A percentile compares a stretch with the other conserved stretches of the same genome.
These are phyloP conservation scores for Scopus umbretta DNA, from an alignment of 2,113 vertebrate genomes.

Conservation along the genomic window DNA sequence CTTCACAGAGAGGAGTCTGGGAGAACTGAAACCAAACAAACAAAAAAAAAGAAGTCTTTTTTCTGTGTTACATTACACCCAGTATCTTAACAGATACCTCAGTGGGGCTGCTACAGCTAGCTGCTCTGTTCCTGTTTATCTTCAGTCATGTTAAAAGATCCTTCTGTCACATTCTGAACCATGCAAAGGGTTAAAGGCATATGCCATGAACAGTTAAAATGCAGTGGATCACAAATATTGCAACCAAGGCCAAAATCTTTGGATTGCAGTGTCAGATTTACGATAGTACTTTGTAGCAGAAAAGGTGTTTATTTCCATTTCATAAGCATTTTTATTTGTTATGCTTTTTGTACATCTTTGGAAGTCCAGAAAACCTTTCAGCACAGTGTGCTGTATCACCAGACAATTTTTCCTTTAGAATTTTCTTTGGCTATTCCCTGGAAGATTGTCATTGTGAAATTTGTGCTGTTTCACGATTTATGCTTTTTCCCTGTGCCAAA, in stretches of 20 bases:
- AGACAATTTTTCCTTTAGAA: neutral
- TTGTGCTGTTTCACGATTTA: neutral
- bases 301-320: neutral
- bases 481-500: neutral
- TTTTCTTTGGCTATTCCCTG: neutral
- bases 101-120: neutral
- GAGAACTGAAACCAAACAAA: neutral
- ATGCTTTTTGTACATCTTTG: neutral
- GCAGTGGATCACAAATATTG: neutral
- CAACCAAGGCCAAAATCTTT: neutral
- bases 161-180: neutral
- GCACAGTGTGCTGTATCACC: neutral
- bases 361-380: conserved; percentile 10
- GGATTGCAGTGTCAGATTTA: conserved; percentile 14
- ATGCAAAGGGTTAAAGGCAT: neutral
- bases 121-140: neutral
- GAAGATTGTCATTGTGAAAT: neutral
- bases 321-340: conserved; percentile 4
- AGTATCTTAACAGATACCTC: neutral
- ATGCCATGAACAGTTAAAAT: neutral
- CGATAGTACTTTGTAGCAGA: neutral
- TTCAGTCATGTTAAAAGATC: neutral
- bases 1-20: neutral
- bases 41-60: neutral
- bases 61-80: neutral